Conservation (phyloP, 2,797 vertebrate species). For the Bovichtus diacanthus region DNA sequence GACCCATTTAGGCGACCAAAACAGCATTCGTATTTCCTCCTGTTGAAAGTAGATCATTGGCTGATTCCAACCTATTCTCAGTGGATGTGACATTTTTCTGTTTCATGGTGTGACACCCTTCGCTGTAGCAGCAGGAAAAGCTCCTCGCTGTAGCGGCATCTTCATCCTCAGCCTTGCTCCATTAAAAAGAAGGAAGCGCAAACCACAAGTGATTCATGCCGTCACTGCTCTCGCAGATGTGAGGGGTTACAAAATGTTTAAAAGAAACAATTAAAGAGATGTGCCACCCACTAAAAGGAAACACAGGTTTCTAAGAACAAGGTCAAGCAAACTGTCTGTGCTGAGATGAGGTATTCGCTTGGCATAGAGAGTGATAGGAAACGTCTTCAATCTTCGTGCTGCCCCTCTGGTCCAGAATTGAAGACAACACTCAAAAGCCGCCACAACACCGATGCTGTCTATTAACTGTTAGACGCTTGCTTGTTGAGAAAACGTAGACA, state of each 20-base stretch:
- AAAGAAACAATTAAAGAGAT: neutral
- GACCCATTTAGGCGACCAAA: constrained; percentile 60
- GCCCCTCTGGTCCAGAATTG: neutral
- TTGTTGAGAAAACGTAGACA: too few species aligned
- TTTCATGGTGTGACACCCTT: neutral
- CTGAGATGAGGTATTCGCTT: neutral
- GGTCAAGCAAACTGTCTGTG: neutral
- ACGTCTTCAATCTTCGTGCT: neutral
- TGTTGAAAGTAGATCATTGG: constrained; percentile 52
- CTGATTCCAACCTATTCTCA: constrained; percentile 37
- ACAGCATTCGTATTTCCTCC: constrained; percentile 21
- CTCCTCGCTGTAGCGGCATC: neutral
- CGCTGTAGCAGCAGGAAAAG: neutral
- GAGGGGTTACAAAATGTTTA: constrained; percentile 3
- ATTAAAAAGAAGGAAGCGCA: too few species aligned
- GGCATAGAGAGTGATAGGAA: too few species aligned
- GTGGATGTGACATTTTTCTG: constrained; percentile 45
- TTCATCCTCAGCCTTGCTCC: constrained; percentile 11
- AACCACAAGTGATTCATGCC: constrained; percentile 20
- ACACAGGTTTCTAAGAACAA: neutral
- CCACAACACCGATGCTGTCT: neutral
- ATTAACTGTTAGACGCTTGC: too few species aligned
- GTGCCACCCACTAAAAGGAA: neutral
- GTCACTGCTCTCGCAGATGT: neutral
- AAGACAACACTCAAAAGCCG: neutral